Evolutionary conservation across 1,140 invertebrate genomes (phyloP).

Genomic region (Maniola jurtina): DNA sequence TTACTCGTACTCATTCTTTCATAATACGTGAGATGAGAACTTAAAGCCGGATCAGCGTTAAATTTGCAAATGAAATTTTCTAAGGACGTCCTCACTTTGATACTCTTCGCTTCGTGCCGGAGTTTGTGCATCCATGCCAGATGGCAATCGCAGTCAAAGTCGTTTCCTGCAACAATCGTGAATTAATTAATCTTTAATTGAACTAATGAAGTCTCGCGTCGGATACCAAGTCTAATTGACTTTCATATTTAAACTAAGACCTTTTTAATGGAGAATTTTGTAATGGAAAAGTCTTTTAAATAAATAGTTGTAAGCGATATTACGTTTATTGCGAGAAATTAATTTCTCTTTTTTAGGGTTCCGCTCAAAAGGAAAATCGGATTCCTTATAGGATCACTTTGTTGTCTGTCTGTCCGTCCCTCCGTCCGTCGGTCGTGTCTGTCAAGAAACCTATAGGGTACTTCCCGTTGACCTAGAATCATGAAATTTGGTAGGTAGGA

Average conservation of each 20-base stretch:
- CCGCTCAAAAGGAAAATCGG: no score
- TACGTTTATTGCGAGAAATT: neutral
- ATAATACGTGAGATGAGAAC: constrained; percentile 61
- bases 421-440: no score
- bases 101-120: constrained; percentile 85
- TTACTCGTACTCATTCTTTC: constrained; percentile 59
- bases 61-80: constrained; percentile 79
- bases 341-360: constrained; percentile 4
- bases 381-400: no score
- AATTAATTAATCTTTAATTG: constrained; percentile 55
- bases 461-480: no score
- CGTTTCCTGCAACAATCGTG: constrained; percentile 82
- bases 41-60: constrained; percentile 50
- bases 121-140: constrained; percentile 87
- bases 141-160: constrained; percentile 88
- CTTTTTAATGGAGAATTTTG: neutral
- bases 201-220: constrained; percentile 37
- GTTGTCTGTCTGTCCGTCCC: no score
- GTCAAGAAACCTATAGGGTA: no score
- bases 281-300: neutral
- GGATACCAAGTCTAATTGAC: constrained; percentile 18
- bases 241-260: constrained; percentile 14
- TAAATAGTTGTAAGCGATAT: neutral
- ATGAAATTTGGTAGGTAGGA: no score
- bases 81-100: constrained; percentile 82